A percentile compares a stretch with the other conserved stretches of the same genome.
Evolutionary conservation across 2,113 vertebrate species (phyloP).

Genomic region (Shinisaurus crocodilurus): DNA sequence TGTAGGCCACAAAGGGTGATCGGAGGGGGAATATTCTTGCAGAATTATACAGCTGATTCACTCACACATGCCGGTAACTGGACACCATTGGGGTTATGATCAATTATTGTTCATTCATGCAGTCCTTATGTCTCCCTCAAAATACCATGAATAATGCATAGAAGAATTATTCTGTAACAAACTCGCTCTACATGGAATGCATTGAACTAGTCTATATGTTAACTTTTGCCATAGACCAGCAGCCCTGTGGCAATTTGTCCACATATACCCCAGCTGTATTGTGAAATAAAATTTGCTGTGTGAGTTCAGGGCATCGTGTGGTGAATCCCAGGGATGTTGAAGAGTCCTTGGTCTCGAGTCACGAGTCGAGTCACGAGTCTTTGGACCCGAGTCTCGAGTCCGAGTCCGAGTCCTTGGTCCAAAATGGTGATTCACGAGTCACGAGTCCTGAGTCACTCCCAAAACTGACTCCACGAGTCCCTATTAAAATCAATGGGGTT

Average conservation of each 20-base stretch:
- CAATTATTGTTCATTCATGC: constrained; percentile 56
- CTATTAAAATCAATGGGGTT: too few species aligned
- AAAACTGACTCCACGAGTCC: too few species aligned
- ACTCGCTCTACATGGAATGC: constrained; percentile 1
- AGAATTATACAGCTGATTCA: constrained; percentile 46
- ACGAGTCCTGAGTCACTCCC: too few species aligned
- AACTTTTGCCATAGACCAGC: not conserved
- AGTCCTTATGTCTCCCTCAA: constrained; percentile 48
- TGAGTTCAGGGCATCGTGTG: not conserved
- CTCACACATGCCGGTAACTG: constrained; percentile 60
- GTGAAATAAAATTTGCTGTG: not conserved
- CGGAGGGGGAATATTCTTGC: constrained; percentile 44
- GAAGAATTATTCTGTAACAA: not conserved
- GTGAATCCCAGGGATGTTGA: too few species aligned
- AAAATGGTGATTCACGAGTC: too few species aligned
- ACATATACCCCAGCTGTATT: not conserved
- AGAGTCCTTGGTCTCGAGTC: too few species aligned
- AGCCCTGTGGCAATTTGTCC: not conserved
- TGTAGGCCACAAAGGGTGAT: constrained; percentile 47
- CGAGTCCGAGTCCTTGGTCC: too few species aligned
- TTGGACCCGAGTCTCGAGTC: too few species aligned
- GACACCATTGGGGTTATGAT: constrained; percentile 55
- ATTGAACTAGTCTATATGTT: not conserved
- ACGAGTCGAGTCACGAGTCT: too few species aligned
- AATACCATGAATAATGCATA: constrained; percentile 31